Evolutionary conservation across 2,888 invertebrate genomes (phyloP).

Genomic region (Ophioninae sp.): DNA sequence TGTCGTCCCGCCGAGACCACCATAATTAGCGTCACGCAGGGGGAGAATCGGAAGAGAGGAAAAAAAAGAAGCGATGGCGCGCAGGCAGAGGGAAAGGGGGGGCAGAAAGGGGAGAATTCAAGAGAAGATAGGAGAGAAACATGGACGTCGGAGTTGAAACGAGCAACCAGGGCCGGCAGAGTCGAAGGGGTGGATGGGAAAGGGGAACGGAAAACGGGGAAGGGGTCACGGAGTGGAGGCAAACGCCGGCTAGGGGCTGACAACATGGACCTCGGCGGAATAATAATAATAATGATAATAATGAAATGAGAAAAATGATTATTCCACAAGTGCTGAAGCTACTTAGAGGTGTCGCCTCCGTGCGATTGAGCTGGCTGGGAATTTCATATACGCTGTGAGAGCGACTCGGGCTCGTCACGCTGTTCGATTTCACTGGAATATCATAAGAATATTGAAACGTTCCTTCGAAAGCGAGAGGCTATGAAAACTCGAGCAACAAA

Average conservation of each 20-base stretch:
- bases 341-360: constrained; percentile 33
- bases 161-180: constrained; percentile 46
- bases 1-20: constrained; percentile 78
- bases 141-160: constrained; percentile 57
- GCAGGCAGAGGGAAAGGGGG: constrained; percentile 26
- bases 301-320: constrained; percentile 56
- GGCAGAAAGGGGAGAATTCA: constrained; percentile 27
- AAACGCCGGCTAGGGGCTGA: constrained; percentile 70
- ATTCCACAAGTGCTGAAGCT: constrained; percentile 29
- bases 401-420: neutral
- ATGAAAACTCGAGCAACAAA: neutral
- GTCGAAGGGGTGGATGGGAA: constrained; percentile 17
- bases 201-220: constrained; percentile 42
- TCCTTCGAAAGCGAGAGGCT: neutral
- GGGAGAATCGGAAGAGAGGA: constrained; percentile 46
- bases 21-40: constrained; percentile 77
- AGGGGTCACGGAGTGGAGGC: constrained; percentile 60
- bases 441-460: neutral
- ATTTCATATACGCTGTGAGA: neutral
- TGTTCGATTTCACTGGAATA: neutral
- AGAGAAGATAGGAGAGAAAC: constrained; percentile 60
- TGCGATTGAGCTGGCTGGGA: constrained; percentile 12
- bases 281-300: constrained; percentile 71
- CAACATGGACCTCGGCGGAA: constrained; percentile 75
- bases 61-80: constrained; percentile 37